Evolutionary conservation across 2,113 vertebrate species (phyloP).

Genomic region (Chrysemys picta): DNA sequence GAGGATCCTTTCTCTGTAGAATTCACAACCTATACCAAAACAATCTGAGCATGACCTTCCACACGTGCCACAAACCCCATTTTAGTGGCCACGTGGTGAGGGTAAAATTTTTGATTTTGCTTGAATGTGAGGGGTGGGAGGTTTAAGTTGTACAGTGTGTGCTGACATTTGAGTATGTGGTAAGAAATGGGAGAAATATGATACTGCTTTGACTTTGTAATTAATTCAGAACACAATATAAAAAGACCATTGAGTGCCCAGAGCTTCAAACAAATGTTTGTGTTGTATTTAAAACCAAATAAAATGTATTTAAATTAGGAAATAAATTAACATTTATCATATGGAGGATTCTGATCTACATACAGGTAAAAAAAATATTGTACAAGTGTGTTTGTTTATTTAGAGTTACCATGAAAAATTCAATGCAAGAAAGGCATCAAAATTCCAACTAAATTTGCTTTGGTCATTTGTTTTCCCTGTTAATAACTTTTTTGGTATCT

Average conservation of each 20-base stretch:
- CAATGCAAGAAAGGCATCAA: background rate
- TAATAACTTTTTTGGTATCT: background rate
- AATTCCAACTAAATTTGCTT: background rate
- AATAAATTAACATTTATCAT: background rate
- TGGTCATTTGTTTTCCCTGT: background rate
- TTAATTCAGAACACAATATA: background rate
- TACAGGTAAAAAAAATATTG: background rate
- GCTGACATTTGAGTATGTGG: background rate
- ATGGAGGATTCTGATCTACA: background rate
- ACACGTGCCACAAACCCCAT: background rate
- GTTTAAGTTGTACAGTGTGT: background rate
- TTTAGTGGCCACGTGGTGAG: background rate
- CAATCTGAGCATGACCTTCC: background rate
- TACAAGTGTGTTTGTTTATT: background rate
- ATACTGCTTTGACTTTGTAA: background rate
- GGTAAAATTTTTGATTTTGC: background rate
- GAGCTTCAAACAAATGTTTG: background rate
- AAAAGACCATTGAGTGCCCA: background rate
- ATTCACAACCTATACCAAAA: background rate
- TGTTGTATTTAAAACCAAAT: background rate
- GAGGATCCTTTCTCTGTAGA: background rate
- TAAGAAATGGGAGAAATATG: background rate
- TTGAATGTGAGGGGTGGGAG: background rate
- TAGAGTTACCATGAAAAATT: background rate
- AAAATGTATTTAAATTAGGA: background rate